Evolutionary conservation across 2,113 vertebrate genomes (phyloP).

Genomic region (Tragelaphus buxtoni): DNA sequence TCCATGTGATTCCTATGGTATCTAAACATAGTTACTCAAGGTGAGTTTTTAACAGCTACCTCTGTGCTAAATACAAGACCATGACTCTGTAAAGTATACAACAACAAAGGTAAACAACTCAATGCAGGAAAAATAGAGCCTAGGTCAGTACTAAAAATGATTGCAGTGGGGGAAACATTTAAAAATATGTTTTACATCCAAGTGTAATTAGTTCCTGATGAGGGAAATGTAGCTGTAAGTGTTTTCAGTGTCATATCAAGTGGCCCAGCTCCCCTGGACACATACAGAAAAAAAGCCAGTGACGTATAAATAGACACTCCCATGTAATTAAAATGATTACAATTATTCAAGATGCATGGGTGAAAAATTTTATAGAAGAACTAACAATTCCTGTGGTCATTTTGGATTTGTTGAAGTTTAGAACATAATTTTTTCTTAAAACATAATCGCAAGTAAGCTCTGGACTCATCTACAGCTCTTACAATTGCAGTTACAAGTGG

Average conservation of each 20-base stretch:
- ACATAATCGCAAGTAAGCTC: neutral
- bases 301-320: constrained; percentile 41
- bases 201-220: constrained; percentile 31
- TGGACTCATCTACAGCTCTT: neutral
- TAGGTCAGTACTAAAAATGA: neutral
- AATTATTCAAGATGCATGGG: constrained; percentile 41
- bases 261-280: constrained; percentile 49
- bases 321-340: constrained; percentile 37
- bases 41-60: neutral
- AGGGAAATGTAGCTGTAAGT: constrained; percentile 14
- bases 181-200: constrained; percentile 11
- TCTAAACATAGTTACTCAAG: neutral
- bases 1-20: neutral
- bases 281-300: neutral
- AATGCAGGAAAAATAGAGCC: neutral
- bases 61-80: neutral
- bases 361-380: constrained; percentile 59
- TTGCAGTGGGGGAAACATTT: neutral
- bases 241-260: constrained; percentile 20
- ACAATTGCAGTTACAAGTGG: neutral
- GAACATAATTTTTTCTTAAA: constrained; percentile 33
- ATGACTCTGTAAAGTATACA: neutral
- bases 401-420: constrained; percentile 36
- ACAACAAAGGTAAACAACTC: neutral
- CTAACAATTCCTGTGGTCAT: neutral